phyloP scores from a whole-genome alignment of 2,113 vertebrate genomes.

The Syngnathoides biaculeatus region DNA sequence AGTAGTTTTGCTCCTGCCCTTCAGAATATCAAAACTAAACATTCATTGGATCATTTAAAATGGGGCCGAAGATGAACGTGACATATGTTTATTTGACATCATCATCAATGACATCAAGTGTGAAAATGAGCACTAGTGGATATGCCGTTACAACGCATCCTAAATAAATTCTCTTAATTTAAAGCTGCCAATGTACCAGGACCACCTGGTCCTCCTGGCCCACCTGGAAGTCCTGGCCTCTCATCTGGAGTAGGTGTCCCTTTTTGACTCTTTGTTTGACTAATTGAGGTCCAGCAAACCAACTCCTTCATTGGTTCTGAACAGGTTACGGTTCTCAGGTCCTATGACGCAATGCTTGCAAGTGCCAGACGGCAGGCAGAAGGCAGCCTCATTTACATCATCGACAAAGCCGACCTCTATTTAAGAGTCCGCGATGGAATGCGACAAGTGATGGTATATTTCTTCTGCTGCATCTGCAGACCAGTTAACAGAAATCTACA shows the following conservation, averaged over 20 bases:
- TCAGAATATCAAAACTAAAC: neutral
- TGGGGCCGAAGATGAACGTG: too few species aligned
- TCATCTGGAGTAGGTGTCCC: conserved; percentile 80
- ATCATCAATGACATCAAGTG: too few species aligned
- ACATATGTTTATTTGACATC: too few species aligned
- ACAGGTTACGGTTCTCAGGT: conserved; percentile 80
- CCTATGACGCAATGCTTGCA: conserved; percentile 81
- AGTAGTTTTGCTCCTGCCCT: conserved; percentile 40
- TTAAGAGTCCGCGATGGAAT: conserved; percentile 81
- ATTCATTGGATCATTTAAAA: neutral
- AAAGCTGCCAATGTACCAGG: conserved; percentile 82
- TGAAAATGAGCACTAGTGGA: neutral
- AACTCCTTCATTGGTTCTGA: neutral
- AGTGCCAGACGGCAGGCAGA: conserved; percentile 71
- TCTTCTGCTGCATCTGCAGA: neutral
- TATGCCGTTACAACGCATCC: neutral
- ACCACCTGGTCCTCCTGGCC: conserved; percentile 85
- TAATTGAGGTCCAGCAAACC: neutral
- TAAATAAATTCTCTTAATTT: conserved; percentile 14
- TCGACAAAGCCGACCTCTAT: conserved; percentile 82
- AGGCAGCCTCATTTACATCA: conserved; percentile 82
- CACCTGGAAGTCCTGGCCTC: conserved; percentile 77
- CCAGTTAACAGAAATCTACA: too few species aligned
- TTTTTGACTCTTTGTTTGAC: neutral
- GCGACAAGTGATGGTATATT: conserved; percentile 83